A percentile compares a stretch with the other conserved stretches of the same genome.
These are phyloP conservation scores for Dallia pectoralis DNA, from an alignment of 2,797 vertebrate genomes.

Conservation along the genomic window DNA sequence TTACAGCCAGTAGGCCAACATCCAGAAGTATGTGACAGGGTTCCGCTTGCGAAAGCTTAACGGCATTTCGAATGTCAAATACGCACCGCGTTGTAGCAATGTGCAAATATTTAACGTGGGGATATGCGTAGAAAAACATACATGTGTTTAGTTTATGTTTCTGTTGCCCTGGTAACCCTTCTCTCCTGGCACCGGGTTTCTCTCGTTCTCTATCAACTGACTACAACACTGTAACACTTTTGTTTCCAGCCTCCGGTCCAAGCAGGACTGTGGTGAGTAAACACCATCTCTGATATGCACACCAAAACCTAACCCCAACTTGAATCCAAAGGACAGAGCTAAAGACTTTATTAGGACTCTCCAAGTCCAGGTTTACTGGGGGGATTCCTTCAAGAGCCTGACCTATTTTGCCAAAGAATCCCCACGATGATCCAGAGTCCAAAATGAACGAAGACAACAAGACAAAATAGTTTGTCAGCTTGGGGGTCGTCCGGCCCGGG, in stretches of 20 bases:
- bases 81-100: too few relatives aligned
- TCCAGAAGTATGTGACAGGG: too few relatives aligned
- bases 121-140: too few relatives aligned
- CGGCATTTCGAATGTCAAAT: too few relatives aligned
- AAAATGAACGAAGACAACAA: slow-evolving; percentile 48
- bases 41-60: too few relatives aligned
- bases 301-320: slow-evolving; percentile 19
- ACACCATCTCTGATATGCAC: slow-evolving; percentile 12
- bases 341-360: background rate
- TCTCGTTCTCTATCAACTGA: background rate
- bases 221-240: background rate
- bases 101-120: too few relatives aligned
- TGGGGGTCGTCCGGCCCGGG: background rate
- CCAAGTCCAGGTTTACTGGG: too few relatives aligned
- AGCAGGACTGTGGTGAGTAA: background rate
- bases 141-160: too few relatives aligned
- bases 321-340: background rate
- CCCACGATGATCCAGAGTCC: slow-evolving; percentile 32
- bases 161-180: too few relatives aligned
- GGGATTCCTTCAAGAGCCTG: background rate
- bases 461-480: slow-evolving; percentile 47
- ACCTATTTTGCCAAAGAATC: background rate
- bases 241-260: slow-evolving; percentile 29
- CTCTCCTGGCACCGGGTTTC: too few relatives aligned
- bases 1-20: too few relatives aligned